Base-by-base conservation (phyloP, 2,888 invertebrate species). In the Eilema griseolum region DNA sequence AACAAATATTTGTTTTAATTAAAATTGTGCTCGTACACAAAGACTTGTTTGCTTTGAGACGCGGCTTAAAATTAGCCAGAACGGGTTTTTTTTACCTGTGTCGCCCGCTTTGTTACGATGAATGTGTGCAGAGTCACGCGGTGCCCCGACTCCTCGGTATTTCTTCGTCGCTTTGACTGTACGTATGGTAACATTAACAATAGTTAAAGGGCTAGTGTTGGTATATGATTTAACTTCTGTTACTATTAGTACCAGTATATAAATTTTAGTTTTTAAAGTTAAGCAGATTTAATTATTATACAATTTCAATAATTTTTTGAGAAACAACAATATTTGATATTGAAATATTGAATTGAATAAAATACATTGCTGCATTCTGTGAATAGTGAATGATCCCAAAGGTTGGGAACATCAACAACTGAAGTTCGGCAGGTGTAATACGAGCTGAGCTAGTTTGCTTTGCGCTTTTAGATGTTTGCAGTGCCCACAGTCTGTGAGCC, bases 41-140 rank as follows among this genome's bases (percentile, higher is more conserved):
- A 87, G 84, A 83, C 76, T 81, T 89, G 88, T 90, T 90, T 90
- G 84, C 86, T 89, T 85, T 84, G 86, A 85, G 86, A 87, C 84
- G 78, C 80, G 85, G 86, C 85, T 86, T 88, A 86, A 90, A 90
- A 90, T 91, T 88, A 89, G 86, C 88, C 77, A 70, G 82, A 84
- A 83, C 80, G 88, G 33, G 89, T 87, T 88, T 89, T 89, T 90
- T 90, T 86, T 92, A 93, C 93, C 92, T 93, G 92, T 90, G 86
- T 85, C 78, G 82, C 83, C 83, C 79, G 89, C 90, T 88, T 92
- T 91, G 90, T 91, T 88, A 86, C 81, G 79, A 85, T 86, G 86
- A 88, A 89, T 88, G 91, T 92, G 90, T 90, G 91, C 91, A 86
- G 82, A 91, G 91, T 92, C 92, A 92, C 92, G 91, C 90, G 86